Evolutionary conservation across 2,113 vertebrate genomes (phyloP).

Genomic region (Papio anubis): DNA sequence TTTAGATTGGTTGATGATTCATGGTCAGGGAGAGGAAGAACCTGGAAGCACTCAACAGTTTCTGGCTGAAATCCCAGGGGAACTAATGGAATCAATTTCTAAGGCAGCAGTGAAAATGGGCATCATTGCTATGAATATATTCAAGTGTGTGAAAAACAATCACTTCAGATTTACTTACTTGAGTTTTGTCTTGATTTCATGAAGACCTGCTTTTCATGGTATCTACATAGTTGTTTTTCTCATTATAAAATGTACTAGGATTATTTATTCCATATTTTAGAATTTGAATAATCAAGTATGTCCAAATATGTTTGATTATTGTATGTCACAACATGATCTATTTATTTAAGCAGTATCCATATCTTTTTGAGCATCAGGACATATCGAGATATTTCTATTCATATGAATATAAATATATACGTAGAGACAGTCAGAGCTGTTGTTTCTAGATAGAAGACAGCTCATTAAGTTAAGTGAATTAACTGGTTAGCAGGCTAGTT

Average conservation of each 20-base stretch:
- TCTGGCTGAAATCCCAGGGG: background rate
- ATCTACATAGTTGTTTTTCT: background rate
- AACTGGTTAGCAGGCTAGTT: background rate
- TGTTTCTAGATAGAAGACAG: background rate
- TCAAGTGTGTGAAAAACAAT: background rate
- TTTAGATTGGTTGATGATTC: background rate
- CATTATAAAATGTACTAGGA: background rate
- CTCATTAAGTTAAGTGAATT: background rate
- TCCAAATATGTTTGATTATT: background rate
- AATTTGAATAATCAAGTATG: background rate
- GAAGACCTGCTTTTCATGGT: background rate
- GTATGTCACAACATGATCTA: background rate
- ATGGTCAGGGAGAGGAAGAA: background rate
- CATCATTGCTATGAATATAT: accelerated
- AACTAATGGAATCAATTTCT: background rate
- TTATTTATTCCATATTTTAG: background rate
- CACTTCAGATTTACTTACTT: background rate
- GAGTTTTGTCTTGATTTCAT: background rate
- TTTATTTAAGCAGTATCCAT: background rate
- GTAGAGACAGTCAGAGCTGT: background rate
- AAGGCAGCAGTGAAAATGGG: background rate
- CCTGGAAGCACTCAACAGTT: background rate
- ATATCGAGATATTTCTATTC: background rate
- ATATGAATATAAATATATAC: too few species aligned
- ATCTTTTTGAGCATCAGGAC: background rate